Conservation (phyloP, 1,140 invertebrate species). For the Colletes latitarsis region DNA sequence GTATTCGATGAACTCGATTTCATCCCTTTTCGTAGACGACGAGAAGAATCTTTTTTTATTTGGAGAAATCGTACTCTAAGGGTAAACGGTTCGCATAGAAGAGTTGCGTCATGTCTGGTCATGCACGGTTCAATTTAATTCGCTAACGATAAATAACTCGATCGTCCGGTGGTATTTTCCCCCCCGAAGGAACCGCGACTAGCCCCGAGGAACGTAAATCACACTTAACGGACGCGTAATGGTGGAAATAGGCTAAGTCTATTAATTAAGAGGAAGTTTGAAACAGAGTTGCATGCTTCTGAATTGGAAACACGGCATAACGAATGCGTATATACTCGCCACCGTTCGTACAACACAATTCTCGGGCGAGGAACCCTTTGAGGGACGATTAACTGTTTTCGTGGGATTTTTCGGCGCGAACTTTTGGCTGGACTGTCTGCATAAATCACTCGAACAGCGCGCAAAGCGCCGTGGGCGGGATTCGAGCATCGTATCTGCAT, state of each 20-base stretch:
- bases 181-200: conserved; percentile 5
- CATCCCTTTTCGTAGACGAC: no score
- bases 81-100: not conserved
- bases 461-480: conserved; percentile 33
- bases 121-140: conserved; percentile 22
- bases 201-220: conserved; percentile 22
- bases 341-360: not conserved
- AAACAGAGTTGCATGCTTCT: no score
- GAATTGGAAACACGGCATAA: not conserved
- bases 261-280: conserved; percentile 3
- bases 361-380: not conserved
- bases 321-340: not conserved
- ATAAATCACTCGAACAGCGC: conserved; percentile 45
- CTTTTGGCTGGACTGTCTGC: conserved; percentile 27
- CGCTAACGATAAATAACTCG: conserved; percentile 4
- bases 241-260: conserved; percentile 6
- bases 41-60: no score
- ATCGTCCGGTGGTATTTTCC: conserved; percentile 9
- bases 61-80: no score
- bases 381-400: conserved; percentile 18
- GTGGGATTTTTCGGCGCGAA: conserved; percentile 23
- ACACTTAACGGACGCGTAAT: not conserved
- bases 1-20: no score
- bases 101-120: not conserved
- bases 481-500: conserved; percentile 58